A percentile compares a stretch with the other conserved stretches of the same genome.
Conservation (phyloP, 2,888 invertebrate genomes). For the Drosophila mimetica region DNA sequence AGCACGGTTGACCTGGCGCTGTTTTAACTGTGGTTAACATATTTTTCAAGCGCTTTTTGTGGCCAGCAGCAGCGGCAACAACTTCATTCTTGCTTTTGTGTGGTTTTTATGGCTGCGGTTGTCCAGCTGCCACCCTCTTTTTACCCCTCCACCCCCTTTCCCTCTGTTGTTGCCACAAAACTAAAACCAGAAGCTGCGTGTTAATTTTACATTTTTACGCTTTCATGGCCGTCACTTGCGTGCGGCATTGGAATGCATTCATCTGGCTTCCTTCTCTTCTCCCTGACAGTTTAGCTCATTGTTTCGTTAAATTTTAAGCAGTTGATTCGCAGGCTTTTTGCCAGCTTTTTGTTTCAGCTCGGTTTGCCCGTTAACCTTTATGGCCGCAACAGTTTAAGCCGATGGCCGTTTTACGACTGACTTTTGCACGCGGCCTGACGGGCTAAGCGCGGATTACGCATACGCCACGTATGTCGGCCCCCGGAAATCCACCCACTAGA, state of each 20-base stretch:
- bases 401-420: conserved; percentile 76
- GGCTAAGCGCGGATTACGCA: conserved; percentile 78
- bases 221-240: conserved; percentile 79
- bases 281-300: conserved; percentile 61
- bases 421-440: conserved; percentile 61
- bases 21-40: conserved; percentile 79
- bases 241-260: conserved; percentile 65
- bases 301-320: conserved; percentile 75
- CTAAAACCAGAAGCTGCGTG: conserved; percentile 80
- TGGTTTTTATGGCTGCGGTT: conserved; percentile 79
- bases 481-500: conserved; percentile 1
- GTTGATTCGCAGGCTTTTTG: conserved; percentile 53
- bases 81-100: conserved; percentile 80
- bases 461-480: conserved; percentile 53
- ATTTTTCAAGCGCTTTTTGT: conserved; percentile 80
- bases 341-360: conserved; percentile 32
- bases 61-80: conserved; percentile 76
- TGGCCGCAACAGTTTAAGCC: conserved; percentile 79
- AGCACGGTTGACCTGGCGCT: conserved; percentile 78
- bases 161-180: conserved; percentile 59
- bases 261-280: conserved; percentile 10
- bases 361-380: conserved; percentile 66
- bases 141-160: background rate
- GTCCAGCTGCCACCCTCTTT: conserved; percentile 53
- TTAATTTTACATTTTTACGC: conserved; percentile 80